Evolutionary conservation across 2,113 vertebrate genomes (phyloP).

Genomic region (Oriolus oriolus): DNA sequence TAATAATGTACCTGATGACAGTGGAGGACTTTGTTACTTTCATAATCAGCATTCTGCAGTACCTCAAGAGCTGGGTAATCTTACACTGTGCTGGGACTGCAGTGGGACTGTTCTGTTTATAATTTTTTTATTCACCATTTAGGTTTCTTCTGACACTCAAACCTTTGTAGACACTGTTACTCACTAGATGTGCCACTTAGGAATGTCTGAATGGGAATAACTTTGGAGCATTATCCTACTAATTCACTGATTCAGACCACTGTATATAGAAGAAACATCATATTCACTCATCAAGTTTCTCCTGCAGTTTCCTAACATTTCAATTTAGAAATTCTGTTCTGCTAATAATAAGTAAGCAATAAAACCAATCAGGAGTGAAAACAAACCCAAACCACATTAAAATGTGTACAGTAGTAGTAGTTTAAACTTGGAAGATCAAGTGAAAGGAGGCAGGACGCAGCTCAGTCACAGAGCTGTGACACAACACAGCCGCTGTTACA

Average conservation of each 20-base stretch:
- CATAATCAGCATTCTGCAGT: not conserved
- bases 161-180: not conserved
- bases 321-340: not conserved
- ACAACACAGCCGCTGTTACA: accelerated
- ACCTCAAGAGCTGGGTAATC: not conserved
- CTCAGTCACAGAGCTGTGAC: not conserved
- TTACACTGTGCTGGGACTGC: not conserved
- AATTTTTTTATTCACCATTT: not conserved
- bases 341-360: not conserved
- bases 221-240: not conserved
- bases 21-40: not conserved
- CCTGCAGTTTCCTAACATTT: not conserved
- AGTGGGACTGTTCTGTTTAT: not conserved
- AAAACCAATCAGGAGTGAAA: not conserved
- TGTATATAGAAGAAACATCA: not conserved
- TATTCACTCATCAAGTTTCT: not conserved
- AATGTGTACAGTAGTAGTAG: accelerated
- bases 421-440: not conserved
- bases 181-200: not conserved
- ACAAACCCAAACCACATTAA: not conserved
- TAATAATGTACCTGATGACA: not conserved
- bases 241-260: not conserved
- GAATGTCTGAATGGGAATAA: not conserved
- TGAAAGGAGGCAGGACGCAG: not conserved
- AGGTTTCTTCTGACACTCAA: not conserved